Base-by-base conservation (phyloP, 2,113 vertebrate genomes). In the Rana temporaria region DNA sequence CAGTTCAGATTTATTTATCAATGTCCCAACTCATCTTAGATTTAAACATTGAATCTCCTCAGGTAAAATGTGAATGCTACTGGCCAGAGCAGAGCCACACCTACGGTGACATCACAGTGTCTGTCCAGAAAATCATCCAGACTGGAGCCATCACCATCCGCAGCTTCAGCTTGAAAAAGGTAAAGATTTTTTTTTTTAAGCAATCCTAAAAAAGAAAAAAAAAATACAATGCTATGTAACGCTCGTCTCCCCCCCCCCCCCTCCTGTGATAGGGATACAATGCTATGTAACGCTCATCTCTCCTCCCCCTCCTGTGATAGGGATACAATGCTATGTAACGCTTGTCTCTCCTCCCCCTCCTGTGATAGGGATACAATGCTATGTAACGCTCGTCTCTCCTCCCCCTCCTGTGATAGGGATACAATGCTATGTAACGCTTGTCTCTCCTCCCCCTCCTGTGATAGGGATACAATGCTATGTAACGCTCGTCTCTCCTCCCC, bases 21-120 rank as follows among this genome's bases (percentile, higher is more conserved):
- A 30, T 30, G 26, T 30, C 34, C 4, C 34, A 8, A 8, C 2
- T 6, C 34, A 48, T 48, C 42, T 48, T 1, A 12, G 1, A 4
- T 48, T 48, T 12, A 48, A 48, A 12, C 9, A 4, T 38, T 34
- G 0, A 22, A 74, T 34, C 57, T 81, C 85, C 52, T 64, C 85
- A 91, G 90, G 71, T 72, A 16, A 91, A 91, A 69, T 90, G 90
- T 0, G 86, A 88, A 30, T 75, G 88, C 52, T 91, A 91, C 0
- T 91, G 89, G 89, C 88, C 90, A 18, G 86, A 90, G 62, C 68
- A 87, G 2, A 67, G 84, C 4, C 60, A 88, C 57, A 71, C 84
- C n/a, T 90, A 87, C 0, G 88, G 87, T 0, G 74, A 89, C 24
- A 65, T 91, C 81, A 89, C 84, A 0, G 88, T 91, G n/a, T 86